Evolutionary conservation across 2,888 invertebrate species (phyloP), one percentile per base, ranked within the genome.

Genomic region (Nymphalis urticae): DNA sequence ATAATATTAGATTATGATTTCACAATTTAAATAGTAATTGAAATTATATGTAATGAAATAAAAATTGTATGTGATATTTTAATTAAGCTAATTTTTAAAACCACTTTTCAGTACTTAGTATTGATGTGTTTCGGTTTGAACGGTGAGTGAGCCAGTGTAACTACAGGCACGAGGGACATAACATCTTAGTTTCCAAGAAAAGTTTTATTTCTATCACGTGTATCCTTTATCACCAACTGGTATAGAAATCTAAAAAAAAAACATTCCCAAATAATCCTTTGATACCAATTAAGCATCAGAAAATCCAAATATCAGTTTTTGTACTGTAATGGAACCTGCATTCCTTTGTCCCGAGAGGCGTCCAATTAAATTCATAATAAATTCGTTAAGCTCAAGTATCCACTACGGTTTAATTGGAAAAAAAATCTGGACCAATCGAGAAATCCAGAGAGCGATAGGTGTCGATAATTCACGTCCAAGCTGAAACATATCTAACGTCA

Each of bases 381-480:
- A 32, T 50, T 50, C 32, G 62, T 51, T 36, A 53, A 63, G 9
- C n/a, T 27, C 36, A 36, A 63, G 53, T 53, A 32, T 36, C 17
- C 36, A 10, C 21, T 17, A 21, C 7, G 19, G 21, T 51, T 19
- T 48, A 48, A 58, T 58, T 58, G 42, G n/a, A 10, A 42, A 58
- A 24, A 7, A 48, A 47, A 24, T 19, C 19, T n/a, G 48, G 47
- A 36, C 58, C 24, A 47, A 42, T 59, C 48, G 27, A 21, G 47
- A 27, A n/a, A 51, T 32, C 48, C 36, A 48, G 6, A n/a, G 58
- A 48, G 64, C 19, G 62, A 61, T 56, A 62, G 59, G 53, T 65
- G 56, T 64, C 67, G 61, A 70, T 67, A 62, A 68, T 60, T 65
- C 54, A 58, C 58, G 58, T 58, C 58, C 10, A 17, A 17, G 8